Percentiles rank a stretch among this genome's conserved stretches.
These are phyloP conservation scores for Drepana arcuata DNA, from an alignment of 1,140 invertebrate genomes.

Conservation along the genomic window DNA sequence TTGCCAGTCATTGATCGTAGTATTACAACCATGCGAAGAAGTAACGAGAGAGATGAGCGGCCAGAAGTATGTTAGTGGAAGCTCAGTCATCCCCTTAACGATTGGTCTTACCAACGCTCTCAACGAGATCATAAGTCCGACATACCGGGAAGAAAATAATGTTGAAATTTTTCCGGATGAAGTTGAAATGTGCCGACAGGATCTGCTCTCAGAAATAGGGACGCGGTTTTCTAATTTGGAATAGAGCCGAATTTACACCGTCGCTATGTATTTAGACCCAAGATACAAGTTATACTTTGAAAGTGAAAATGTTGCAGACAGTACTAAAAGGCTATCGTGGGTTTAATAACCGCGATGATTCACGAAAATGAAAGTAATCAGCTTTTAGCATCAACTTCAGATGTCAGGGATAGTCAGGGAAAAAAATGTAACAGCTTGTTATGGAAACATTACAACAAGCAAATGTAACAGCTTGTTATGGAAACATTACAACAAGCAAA, in stretches of 20 bases:
- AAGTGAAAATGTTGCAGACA: slow-evolving; percentile 3
- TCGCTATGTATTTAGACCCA: slow-evolving; percentile 5
- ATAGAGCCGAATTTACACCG: slow-evolving; percentile 3
- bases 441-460: no score
- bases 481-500: slow-evolving; percentile 1
- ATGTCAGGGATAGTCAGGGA: no score
- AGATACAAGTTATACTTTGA: slow-evolving; percentile 11
- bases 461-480: no score
- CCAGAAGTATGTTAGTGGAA: slow-evolving; percentile 3
- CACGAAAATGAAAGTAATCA: not conserved
- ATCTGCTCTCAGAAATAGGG: slow-evolving; percentile 4
- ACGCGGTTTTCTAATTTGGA: slow-evolving; percentile 3
- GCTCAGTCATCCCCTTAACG: slow-evolving; percentile 1
- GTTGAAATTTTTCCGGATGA: slow-evolving; percentile 2
- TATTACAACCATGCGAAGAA: slow-evolving; percentile 2
- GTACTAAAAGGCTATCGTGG: not conserved
- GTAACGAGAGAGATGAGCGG: slow-evolving; percentile 3
- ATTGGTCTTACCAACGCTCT: slow-evolving; percentile 1
- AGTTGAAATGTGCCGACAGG: slow-evolving; percentile 8
- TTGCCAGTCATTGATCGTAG: not conserved
- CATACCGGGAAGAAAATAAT: slow-evolving; percentile 4
- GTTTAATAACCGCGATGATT: slow-evolving; percentile 1
- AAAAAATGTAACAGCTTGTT: no score
- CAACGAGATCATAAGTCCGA: not conserved
- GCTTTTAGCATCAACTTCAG: not conserved